A percentile compares a stretch with the other conserved stretches of the same genome.
These are phyloP conservation scores for Nephrotoma flavescens DNA, from an alignment of 2,888 invertebrate genomes.

Conservation along the genomic window DNA sequence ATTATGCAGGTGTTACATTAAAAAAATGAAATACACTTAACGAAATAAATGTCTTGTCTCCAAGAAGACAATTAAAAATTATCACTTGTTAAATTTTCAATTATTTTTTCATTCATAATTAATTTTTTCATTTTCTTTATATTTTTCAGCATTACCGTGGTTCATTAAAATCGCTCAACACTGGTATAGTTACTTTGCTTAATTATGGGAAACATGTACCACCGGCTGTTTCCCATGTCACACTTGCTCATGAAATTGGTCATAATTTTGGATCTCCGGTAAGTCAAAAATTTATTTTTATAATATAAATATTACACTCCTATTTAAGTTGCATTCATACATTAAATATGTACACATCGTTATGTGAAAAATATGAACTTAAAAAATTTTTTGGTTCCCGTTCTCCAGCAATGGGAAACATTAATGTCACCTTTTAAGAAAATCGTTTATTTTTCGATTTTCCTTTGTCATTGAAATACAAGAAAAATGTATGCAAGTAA, in stretches of 20 bases:
- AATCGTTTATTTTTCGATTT: background rate
- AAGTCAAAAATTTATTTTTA: slow-evolving; percentile 26
- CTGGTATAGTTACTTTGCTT: slow-evolving; percentile 91
- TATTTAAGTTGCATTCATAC: background rate
- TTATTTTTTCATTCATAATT: background rate
- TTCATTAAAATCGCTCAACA: slow-evolving; percentile 87
- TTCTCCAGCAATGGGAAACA: background rate
- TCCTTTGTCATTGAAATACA: background rate
- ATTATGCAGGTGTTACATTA: too few species aligned
- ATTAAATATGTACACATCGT: background rate
- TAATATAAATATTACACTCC: background rate
- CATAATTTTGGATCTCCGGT: slow-evolving; percentile 98
- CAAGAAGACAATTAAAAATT: too few species aligned
- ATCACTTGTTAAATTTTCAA: background rate
- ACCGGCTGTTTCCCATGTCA: slow-evolving; percentile 95
- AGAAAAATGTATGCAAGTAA: background rate
- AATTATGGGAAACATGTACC: slow-evolving; percentile 98
- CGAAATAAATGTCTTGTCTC: too few species aligned
- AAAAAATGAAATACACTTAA: too few species aligned
- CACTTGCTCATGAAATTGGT: slow-evolving; percentile 97
- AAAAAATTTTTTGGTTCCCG: background rate
- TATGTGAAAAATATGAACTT: background rate
- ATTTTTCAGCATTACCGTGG: slow-evolving; percentile 78
- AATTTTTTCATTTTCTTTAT: slow-evolving; percentile 7
- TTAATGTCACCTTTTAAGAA: background rate